Base-by-base conservation (phyloP, 2,888 invertebrate species). In the Melanostoma mellinum region DNA sequence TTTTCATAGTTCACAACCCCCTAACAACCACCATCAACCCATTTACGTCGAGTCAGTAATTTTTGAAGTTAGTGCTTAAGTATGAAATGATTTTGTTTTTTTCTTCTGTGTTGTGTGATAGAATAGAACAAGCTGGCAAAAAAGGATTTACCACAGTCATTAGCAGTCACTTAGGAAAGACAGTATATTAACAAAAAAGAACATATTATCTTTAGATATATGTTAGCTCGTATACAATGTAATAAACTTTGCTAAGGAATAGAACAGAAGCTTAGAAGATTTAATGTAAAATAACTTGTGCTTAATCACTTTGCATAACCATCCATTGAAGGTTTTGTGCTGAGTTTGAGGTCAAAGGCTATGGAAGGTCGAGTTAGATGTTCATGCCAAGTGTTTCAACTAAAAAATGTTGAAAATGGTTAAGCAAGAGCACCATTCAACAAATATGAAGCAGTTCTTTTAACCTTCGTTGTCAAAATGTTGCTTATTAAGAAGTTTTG, bases 81-180 rank as follows among this genome's bases (percentile, higher is more conserved):
- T 71, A 67, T 61, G 74, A 69, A 78, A 81, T 69, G 65, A 55
- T 42, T 58, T 69, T 46, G 56, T 74, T 63, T 80, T 69, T 52
- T 44, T 6, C 4, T 46, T 52, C 42, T 55, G 20, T 20, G 1
- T 20, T 20, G 20, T 20, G n/a, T 32, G 32, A 10, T 56, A n/a
- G 32, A 50, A 10, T 56, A n/a, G 32, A 50, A 40, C 36, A 40
- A 46, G 30, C 46, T 42, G 38, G 42, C 1, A 33, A 44, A 72
- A 56, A 52, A 52, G 65, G 60, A 56, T 71, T 79, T 48, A 71
- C 65, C 65, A 53, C 35, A 74, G 58, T 84, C 84, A 79, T 84
- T 84, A 84, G 65, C 74, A 84, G 79, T 65, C 65, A 78, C 78
- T 84, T 75, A 79, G 42, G 67, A 10, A 60, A 72, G 65, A 9